These are phyloP conservation scores for Idaea dimidiata DNA, from an alignment of 2,888 invertebrate species.

Conservation along the genomic window DNA sequence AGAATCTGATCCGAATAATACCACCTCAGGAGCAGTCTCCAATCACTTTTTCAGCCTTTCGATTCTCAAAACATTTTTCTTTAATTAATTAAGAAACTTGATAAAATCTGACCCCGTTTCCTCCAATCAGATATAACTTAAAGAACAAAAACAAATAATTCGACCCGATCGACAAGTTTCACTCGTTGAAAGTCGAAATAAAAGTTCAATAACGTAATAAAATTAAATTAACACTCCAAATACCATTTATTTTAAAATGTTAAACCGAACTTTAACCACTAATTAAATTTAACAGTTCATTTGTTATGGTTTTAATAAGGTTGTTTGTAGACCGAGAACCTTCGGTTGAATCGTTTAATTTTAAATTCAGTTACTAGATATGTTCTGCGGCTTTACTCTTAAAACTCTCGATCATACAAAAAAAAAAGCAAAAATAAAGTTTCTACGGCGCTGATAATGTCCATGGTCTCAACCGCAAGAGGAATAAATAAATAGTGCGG, in stretches of 20 bases:
- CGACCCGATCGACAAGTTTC: not conserved
- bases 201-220: conserved; percentile 45
- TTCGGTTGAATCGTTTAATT: not conserved
- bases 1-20: not conserved
- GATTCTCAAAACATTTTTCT: not conserved
- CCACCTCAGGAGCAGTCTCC: not conserved
- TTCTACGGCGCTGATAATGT: too few species aligned
- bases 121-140: conserved; percentile 5
- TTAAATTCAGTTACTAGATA: too few species aligned
- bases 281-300: conserved; percentile 24
- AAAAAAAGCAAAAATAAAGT: too few species aligned
- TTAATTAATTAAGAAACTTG: not conserved
- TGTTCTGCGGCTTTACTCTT: too few species aligned
- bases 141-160: conserved; percentile 14
- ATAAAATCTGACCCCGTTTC: conserved; percentile 10
- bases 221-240: conserved; percentile 37
- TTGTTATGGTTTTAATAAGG: conserved; percentile 18
- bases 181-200: conserved; percentile 14
- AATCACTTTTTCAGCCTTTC: not conserved
- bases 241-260: conserved; percentile 31
- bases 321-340: conserved; percentile 5
- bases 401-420: too few species aligned
- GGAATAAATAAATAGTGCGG: too few species aligned
- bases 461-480: too few species aligned
- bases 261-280: conserved; percentile 17